A percentile compares a stretch with the other conserved stretches of the same genome.
These are phyloP conservation scores for Oreochromis aureus DNA, from an alignment of 2,113 vertebrate species.

Conservation along the genomic window DNA sequence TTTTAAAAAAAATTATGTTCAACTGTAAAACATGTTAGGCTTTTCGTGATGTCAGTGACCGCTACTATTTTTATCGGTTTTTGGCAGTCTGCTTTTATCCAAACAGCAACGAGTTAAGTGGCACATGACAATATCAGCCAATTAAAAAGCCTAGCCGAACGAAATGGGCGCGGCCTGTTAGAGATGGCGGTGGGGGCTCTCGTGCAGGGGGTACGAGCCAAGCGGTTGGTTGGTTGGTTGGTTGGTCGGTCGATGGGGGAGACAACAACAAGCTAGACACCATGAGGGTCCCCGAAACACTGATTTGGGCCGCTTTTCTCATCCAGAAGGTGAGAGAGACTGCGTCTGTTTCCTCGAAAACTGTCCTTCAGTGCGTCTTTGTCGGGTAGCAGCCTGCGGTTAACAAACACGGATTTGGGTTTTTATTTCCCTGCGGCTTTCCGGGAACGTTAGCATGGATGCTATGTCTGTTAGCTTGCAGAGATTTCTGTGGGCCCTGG, in stretches of 20 bases:
- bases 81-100: conserved; percentile 29
- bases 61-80: not conserved
- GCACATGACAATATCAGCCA: conserved; percentile 1
- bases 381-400: not conserved
- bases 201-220: not conserved
- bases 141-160: not conserved
- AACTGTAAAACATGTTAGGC: not conserved
- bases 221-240: not conserved
- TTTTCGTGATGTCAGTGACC: not conserved
- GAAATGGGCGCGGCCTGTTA: conserved; percentile 28
- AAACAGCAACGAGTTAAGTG: not conserved
- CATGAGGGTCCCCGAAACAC: conserved; percentile 63
- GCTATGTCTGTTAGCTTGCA: conserved; percentile 59
- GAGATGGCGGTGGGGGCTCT: conserved; percentile 45
- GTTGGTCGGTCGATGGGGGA: conserved; percentile 20
- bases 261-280: conserved; percentile 56
- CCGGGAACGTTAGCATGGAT: conserved; percentile 16
- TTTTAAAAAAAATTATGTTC: not conserved
- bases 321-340: conserved; percentile 63
- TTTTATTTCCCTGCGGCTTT: not conserved
- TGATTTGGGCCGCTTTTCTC: conserved; percentile 64
- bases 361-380: not conserved
- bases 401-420: not conserved
- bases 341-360: not conserved
- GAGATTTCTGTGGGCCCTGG: conserved; percentile 31